Conservation (phyloP, 2,113 vertebrate species). For the Alethe castanea region DNA sequence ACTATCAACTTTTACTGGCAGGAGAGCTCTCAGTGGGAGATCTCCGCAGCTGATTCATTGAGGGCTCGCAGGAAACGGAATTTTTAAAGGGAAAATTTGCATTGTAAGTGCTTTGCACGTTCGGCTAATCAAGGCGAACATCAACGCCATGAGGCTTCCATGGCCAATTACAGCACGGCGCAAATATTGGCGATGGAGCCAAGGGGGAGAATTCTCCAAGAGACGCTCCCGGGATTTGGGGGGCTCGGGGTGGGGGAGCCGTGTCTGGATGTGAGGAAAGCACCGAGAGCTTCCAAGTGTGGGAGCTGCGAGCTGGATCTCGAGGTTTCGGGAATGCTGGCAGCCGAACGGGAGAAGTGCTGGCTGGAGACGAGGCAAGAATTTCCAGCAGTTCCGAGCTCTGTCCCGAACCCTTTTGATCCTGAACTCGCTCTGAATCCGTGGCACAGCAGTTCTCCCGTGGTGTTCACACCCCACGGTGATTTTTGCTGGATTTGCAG, state of each 20-base stretch:
- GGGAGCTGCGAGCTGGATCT: background rate
- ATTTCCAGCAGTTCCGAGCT: background rate
- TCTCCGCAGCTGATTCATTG: slow-evolving; percentile 41
- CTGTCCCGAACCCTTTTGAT: background rate
- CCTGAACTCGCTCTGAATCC: background rate
- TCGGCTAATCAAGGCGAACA: slow-evolving; percentile 22
- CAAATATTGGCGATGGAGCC: background rate
- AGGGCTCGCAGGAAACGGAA: slow-evolving; percentile 27
- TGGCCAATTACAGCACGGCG: slow-evolving; percentile 9
- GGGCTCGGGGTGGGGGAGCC: background rate
- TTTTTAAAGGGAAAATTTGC: slow-evolving; percentile 47
- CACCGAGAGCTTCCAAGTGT: background rate
- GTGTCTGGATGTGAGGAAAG: background rate
- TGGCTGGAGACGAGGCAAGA: background rate
- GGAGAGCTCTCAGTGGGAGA: slow-evolving; percentile 49
- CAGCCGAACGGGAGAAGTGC: background rate
- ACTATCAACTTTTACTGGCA: slow-evolving; percentile 52
- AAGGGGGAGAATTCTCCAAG: background rate
- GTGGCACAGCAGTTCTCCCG: background rate
- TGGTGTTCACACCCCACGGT: background rate
- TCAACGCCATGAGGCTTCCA: background rate
- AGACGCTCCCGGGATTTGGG: background rate
- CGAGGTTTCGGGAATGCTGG: background rate
- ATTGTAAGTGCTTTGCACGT: slow-evolving; percentile 29
- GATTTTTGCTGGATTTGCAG: background rate